Conservation (phyloP, 2,113 vertebrate species). For the Gorilla gorilla region DNA sequence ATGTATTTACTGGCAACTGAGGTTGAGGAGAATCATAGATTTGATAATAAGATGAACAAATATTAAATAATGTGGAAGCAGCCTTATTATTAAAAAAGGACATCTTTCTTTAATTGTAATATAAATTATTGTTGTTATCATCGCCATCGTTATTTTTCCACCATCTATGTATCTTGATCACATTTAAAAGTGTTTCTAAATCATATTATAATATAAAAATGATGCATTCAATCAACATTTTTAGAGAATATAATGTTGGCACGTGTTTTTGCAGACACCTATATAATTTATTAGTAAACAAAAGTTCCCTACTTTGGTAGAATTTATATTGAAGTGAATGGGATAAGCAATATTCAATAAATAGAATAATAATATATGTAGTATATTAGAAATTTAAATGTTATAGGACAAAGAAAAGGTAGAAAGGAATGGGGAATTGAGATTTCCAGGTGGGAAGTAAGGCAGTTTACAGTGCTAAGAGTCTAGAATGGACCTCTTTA, state of each 20-base stretch:
- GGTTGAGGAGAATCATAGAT: neutral
- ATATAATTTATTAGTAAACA: neutral
- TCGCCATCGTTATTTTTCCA: neutral
- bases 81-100: neutral
- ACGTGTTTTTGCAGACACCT: neutral
- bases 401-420: neutral
- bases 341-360: neutral
- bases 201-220: neutral
- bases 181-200: neutral
- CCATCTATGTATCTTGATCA: neutral
- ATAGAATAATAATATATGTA: neutral
- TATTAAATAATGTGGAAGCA: neutral
- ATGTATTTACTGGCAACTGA: neutral
- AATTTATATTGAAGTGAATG: neutral
- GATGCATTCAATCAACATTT: neutral
- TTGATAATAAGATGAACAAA: neutral
- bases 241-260: neutral
- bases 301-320: neutral
- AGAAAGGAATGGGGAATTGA: neutral
- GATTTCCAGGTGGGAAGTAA: neutral
- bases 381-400: neutral
- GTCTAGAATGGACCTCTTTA: neutral
- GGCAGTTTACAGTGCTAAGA: neutral
- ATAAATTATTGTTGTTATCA: neutral
- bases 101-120: neutral